Percentiles rank a stretch among this genome's conserved stretches.
phyloP scores from a whole-genome alignment of 2,797 vertebrate genomes.

The Gymnoscopelus microlampas region DNA sequence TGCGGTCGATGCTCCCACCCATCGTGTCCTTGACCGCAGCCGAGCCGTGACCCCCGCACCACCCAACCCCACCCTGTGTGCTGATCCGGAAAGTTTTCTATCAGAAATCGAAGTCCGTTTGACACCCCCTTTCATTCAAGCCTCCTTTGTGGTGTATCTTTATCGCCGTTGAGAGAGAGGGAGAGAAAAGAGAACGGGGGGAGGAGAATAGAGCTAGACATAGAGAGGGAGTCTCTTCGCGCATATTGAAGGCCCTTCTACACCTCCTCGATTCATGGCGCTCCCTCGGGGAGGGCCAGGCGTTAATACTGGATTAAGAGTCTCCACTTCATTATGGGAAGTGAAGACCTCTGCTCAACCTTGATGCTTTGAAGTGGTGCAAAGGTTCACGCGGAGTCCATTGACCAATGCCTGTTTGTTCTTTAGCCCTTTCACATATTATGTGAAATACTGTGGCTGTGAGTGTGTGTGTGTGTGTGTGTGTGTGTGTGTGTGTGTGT shows the following conservation, averaged over 20 bases:
- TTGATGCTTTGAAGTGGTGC: slow-evolving; percentile 63
- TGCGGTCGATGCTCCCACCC: slow-evolving; percentile 56
- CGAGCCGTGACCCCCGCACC: slow-evolving; percentile 42
- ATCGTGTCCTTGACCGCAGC: slow-evolving; percentile 65
- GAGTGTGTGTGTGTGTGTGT: no score
- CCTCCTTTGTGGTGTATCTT: slow-evolving; percentile 54
- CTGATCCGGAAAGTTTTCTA: slow-evolving; percentile 70
- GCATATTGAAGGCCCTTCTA: slow-evolving; percentile 43
- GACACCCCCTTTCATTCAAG: slow-evolving; percentile 68
- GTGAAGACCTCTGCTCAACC: slow-evolving; percentile 65
- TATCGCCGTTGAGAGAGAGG: slow-evolving; percentile 42
- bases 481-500: slow-evolving; percentile 4
- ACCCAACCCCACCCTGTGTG: slow-evolving; percentile 51
- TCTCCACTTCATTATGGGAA: slow-evolving; percentile 72
- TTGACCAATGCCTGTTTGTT: slow-evolving; percentile 43
- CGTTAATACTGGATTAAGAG: slow-evolving; percentile 75
- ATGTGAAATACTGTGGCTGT: no score
- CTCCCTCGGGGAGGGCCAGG: slow-evolving; percentile 60
- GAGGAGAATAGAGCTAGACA: slow-evolving; percentile 3
- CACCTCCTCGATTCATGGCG: slow-evolving; percentile 52
- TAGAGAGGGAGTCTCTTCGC: slow-evolving; percentile 12
- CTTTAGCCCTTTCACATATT: background rate
- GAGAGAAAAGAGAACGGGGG: slow-evolving; percentile 6
- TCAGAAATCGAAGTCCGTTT: slow-evolving; percentile 79
- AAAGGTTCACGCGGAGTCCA: slow-evolving; percentile 67